These are phyloP conservation scores for Malurus leucopterus DNA, from an alignment of 2,797 vertebrate species.

Conservation along the genomic window DNA sequence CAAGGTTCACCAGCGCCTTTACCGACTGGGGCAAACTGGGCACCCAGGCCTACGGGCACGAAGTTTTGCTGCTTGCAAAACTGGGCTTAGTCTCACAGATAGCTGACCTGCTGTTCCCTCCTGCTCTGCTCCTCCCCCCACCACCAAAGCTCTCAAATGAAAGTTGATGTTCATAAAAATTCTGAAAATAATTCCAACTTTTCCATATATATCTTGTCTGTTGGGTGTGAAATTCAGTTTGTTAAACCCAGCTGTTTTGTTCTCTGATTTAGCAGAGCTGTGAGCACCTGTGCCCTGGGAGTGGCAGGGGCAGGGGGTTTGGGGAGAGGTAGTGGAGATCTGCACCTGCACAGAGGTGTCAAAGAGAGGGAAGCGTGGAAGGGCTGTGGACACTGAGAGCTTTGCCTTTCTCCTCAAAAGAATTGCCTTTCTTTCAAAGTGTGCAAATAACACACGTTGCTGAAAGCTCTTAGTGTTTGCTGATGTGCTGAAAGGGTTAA, in stretches of 20 bases:
- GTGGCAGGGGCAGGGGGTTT: background rate
- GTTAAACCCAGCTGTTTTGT: background rate
- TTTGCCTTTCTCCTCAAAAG: background rate
- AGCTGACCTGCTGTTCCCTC: background rate
- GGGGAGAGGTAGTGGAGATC: background rate
- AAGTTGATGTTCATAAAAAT: background rate
- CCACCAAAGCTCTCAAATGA: background rate
- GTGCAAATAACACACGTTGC: fast-evolving
- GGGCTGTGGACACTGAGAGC: fast-evolving
- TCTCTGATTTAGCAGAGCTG: background rate
- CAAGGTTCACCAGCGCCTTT: background rate
- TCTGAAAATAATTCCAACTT: background rate
- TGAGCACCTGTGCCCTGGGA: background rate
- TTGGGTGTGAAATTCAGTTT: background rate
- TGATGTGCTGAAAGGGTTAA: background rate
- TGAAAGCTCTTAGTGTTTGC: background rate
- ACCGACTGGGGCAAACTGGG: background rate
- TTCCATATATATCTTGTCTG: background rate
- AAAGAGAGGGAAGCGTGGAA: background rate
- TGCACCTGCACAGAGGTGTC: background rate
- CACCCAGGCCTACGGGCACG: background rate
- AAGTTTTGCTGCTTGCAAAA: background rate
- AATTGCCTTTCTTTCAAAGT: background rate
- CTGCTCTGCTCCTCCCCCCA: background rate
- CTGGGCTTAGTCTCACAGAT: background rate